Base-by-base conservation (phyloP, 2,888 invertebrate genomes). In the Pterostichus madidus region DNA sequence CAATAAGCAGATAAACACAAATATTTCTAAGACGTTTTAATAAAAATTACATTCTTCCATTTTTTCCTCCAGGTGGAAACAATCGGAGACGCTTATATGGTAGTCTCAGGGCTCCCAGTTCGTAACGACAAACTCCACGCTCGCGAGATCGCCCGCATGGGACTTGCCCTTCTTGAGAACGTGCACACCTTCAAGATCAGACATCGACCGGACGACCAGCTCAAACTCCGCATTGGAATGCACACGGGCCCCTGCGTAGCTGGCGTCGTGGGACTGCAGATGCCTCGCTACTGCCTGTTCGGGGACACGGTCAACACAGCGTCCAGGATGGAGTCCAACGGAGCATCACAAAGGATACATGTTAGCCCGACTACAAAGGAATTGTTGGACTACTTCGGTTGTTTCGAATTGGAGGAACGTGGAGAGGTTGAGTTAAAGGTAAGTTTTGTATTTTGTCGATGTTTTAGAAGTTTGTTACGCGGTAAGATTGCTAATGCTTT, bases 11-110 rank as follows among this genome's bases (percentile, higher is more conserved):
- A n/a, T n/a, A n/a, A n/a, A n/a, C n/a, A n/a, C n/a, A n/a, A n/a
- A n/a, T n/a, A n/a, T n/a, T n/a, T n/a, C n/a, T n/a, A n/a, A n/a
- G n/a, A n/a, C n/a, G n/a, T n/a, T n/a, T n/a, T n/a, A n/a, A n/a
- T n/a, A n/a, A n/a, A n/a, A n/a, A n/a, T n/a, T n/a, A n/a, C n/a
- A n/a, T n/a, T n/a, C n/a, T n/a, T n/a, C 46, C 46, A 46, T 11
- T 24, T 56, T 59, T 10, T 31, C 8, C 11, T 31, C 10, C 52
- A 75, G 75, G 75, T 75, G 32, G 75, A 75, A 24, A 97, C 97
- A 6, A 98, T 97, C 85, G 97, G 97, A 0, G 97, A 98, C 88
- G 97, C 97, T 0, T 98, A 98, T 89, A 97, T 98, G 97, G 97
- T 98, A 0, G 97, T 97, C 0, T 97, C 96, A 0, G 99, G 99